These are phyloP conservation scores for Troglohyphantes excavatus DNA, from an alignment of 2,888 invertebrate genomes.

Conservation along the genomic window DNA sequence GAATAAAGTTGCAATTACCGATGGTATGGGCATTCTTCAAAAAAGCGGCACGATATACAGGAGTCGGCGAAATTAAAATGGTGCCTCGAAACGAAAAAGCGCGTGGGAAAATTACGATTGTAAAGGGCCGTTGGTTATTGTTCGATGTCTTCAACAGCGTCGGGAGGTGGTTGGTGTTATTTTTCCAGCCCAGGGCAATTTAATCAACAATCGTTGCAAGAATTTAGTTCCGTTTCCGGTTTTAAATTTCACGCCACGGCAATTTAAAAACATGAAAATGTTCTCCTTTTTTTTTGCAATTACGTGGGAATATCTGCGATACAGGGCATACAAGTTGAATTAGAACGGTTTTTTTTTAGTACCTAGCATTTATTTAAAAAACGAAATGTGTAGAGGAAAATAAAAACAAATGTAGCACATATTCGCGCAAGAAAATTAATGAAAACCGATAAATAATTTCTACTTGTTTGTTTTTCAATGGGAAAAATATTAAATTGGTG, in stretches of 20 bases:
- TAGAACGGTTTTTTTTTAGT: too few relatives aligned
- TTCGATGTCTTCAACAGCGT: not conserved
- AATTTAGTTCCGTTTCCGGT: not conserved
- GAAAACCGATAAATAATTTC: too few relatives aligned
- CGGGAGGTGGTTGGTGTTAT: not conserved
- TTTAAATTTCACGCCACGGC: not conserved
- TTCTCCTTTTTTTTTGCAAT: too few relatives aligned
- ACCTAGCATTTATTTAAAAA: too few relatives aligned
- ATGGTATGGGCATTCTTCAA: not conserved
- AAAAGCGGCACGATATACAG: slow-evolving; percentile 1
- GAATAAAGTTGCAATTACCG: not conserved
- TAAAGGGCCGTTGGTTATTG: not conserved
- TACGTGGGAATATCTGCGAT: too few relatives aligned
- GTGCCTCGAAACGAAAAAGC: not conserved
- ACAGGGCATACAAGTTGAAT: too few relatives aligned
- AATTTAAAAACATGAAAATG: not conserved
- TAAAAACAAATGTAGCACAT: too few relatives aligned
- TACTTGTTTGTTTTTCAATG: too few relatives aligned
- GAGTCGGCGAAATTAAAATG: slow-evolving; percentile 4
- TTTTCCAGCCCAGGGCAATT: not conserved
- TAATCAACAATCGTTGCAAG: not conserved
- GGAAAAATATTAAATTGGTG: too few relatives aligned
- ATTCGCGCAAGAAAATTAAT: too few relatives aligned
- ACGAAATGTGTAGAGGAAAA: too few relatives aligned
- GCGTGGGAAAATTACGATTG: not conserved